Evolutionary conservation across 2,113 vertebrate genomes (phyloP).

Genomic region (Hippocampus mohnikei): DNA sequence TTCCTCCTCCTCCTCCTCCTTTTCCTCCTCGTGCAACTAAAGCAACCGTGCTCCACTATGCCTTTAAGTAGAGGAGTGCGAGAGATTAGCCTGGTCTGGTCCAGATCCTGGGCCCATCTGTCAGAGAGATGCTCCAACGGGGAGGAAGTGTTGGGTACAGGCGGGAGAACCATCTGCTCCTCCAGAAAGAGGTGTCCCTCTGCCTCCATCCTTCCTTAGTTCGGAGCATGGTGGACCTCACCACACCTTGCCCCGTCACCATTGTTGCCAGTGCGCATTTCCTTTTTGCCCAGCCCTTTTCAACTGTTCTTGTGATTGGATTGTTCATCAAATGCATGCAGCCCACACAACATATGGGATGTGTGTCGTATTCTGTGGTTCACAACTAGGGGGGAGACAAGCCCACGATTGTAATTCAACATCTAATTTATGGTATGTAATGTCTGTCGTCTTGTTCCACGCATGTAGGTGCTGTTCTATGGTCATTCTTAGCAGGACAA

Average conservation of each 20-base stretch:
- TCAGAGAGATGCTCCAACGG: slow-evolving; percentile 70
- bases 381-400: background rate
- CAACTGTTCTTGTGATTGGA: background rate
- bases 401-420: background rate
- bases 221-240: slow-evolving; percentile 36
- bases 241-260: slow-evolving; percentile 25
- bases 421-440: background rate
- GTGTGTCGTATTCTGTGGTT: background rate
- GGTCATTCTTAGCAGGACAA: background rate
- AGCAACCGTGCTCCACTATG: slow-evolving; percentile 48
- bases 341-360: background rate
- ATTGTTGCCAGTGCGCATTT: slow-evolving; percentile 9
- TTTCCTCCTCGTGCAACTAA: background rate
- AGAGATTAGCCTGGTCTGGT: slow-evolving; percentile 71
- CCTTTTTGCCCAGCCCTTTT: background rate
- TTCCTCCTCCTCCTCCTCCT: background rate
- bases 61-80: slow-evolving; percentile 73
- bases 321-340: background rate
- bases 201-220: slow-evolving; percentile 5
- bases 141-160: slow-evolving; percentile 65
- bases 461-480: background rate
- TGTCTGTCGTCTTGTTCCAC: background rate
- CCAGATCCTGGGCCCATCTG: slow-evolving; percentile 74
- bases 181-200: slow-evolving; percentile 15
- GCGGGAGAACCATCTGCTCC: slow-evolving; percentile 73